These are phyloP conservation scores for Cydia strobilella DNA, from an alignment of 1,140 invertebrate species.

Conservation along the genomic window DNA sequence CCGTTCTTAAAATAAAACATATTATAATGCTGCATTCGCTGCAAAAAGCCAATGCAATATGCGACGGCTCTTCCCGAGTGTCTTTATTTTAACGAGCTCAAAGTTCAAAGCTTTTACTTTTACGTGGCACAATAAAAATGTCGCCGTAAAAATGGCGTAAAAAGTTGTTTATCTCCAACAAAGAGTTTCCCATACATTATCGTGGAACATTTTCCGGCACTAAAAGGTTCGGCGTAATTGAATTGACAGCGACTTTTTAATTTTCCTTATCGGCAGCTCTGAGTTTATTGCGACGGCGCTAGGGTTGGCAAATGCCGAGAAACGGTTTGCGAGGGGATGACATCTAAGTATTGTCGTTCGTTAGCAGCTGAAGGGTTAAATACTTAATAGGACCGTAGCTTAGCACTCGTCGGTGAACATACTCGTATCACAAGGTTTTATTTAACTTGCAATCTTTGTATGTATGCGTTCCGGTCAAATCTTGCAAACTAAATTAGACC, in stretches of 20 bases:
- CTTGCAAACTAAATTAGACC: no score
- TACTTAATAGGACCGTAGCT: no score
- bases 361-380: no score
- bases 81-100: background rate
- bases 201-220: background rate
- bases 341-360: no score
- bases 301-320: background rate
- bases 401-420: no score
- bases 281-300: background rate
- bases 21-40: background rate
- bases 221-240: background rate
- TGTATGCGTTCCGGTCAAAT: no score
- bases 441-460: no score
- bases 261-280: slow-evolving; percentile 17
- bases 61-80: background rate
- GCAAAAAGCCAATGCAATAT: background rate
- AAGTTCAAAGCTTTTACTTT: background rate
- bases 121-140: slow-evolving; percentile 10
- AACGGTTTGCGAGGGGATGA: no score
- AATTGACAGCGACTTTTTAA: slow-evolving; percentile 17
- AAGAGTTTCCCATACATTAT: slow-evolving; percentile 16
- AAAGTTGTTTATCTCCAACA: slow-evolving; percentile 9
- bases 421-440: no score
- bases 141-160: slow-evolving; percentile 10
- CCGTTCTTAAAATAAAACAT: background rate